phyloP scores from a whole-genome alignment of 2,113 vertebrate species.

The Solea solea region DNA sequence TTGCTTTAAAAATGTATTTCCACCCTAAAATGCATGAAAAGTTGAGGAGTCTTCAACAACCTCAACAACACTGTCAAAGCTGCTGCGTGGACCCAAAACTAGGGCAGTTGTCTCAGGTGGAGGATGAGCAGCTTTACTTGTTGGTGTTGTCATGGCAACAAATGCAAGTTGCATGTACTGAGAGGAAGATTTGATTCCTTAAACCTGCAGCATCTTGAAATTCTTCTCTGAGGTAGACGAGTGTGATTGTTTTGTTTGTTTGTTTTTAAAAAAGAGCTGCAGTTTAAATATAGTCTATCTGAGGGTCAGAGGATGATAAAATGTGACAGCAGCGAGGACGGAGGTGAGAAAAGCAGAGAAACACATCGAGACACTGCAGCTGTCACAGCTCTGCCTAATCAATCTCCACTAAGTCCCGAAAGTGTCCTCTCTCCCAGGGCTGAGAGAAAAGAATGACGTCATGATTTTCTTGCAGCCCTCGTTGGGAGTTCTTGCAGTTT shows the following conservation, averaged over 20 bases:
- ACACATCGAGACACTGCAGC: constrained; percentile 1
- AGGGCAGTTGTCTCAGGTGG: constrained; percentile 24
- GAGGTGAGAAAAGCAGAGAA: constrained; percentile 43
- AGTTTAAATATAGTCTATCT: not conserved
- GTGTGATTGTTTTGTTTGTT: not conserved
- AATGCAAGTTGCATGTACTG: not conserved
- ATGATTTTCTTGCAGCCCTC: no score
- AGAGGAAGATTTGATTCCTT: not conserved
- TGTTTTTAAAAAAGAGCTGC: not conserved
- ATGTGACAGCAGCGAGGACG: constrained; percentile 8
- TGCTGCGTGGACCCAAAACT: constrained; percentile 1
- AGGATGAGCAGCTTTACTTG: constrained; percentile 1
- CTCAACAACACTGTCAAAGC: not conserved
- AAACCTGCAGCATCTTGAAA: not conserved
- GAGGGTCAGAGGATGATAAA: not conserved
- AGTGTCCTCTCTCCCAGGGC: no score
- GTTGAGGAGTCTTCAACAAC: not conserved
- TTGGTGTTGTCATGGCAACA: constrained; percentile 20
- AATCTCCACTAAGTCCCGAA: constrained; percentile 40
- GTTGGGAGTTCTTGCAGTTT: no score
- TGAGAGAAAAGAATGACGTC: no score
- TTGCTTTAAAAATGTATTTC: not conserved
- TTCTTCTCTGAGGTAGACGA: not conserved
- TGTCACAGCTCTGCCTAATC: constrained; percentile 38
- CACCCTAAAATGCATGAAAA: not conserved